Conservation (phyloP, 2,113 vertebrate species). For the Anhinga anhinga region DNA sequence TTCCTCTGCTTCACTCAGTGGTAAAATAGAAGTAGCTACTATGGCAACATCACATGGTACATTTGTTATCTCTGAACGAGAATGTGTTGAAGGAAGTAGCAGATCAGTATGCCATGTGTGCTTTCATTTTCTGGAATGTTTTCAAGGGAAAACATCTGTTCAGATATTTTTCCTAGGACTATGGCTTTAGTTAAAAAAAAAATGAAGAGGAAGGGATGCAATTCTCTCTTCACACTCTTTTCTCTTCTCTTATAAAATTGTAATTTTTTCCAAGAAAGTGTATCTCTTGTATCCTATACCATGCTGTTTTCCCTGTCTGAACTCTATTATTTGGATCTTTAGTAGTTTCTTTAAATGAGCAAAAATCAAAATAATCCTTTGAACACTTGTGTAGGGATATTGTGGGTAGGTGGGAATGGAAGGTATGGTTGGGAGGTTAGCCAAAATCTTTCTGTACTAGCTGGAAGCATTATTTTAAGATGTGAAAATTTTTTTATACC, state of each 20-base stretch:
- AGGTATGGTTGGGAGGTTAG: not conserved
- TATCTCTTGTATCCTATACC: not conserved
- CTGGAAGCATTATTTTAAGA: constrained; percentile 11
- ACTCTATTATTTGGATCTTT: not conserved
- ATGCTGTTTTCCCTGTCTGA: not conserved
- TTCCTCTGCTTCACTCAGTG: constrained; percentile 1
- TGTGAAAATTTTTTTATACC: not conserved
- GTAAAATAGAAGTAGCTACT: constrained; percentile 53
- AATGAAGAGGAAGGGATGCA: not conserved
- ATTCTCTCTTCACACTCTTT: not conserved
- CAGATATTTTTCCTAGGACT: constrained; percentile 55
- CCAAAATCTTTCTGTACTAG: not conserved
- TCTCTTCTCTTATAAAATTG: not conserved
- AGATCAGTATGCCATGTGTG: constrained; percentile 63
- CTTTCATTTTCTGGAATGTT: constrained; percentile 59
- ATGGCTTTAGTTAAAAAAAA: constrained; percentile 21
- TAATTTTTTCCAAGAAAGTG: not conserved
- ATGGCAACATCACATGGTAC: constrained; percentile 63
- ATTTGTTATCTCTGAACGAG: constrained; percentile 60
- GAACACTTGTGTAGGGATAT: not conserved
- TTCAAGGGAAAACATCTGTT: constrained; percentile 69
- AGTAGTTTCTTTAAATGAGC: not conserved
- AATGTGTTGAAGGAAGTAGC: constrained; percentile 68
- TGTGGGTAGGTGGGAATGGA: not conserved
- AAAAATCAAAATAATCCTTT: not conserved